phyloP scores from a whole-genome alignment of 2,113 vertebrate genomes.

The Delphinapterus leucas region DNA sequence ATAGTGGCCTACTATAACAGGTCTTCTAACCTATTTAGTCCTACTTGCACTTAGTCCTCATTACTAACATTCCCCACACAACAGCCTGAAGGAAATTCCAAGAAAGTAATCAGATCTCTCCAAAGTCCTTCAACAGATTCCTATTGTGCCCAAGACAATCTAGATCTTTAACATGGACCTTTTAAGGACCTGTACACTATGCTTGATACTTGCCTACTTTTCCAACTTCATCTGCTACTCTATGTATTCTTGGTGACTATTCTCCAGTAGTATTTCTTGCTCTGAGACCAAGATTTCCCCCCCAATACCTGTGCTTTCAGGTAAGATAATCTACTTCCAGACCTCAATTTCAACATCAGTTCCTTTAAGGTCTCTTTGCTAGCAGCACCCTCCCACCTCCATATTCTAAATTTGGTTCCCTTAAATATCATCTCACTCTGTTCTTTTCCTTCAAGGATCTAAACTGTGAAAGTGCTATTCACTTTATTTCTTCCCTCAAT shows the following conservation, averaged over 20 bases:
- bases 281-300: not conserved
- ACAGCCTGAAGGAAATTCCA: not conserved
- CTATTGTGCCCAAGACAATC: not conserved
- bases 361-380: not conserved
- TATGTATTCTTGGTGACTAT: not conserved
- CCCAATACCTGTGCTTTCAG: not conserved
- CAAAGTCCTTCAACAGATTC: not conserved
- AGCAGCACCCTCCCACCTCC: not conserved
- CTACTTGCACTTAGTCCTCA: not conserved
- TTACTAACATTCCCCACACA: not conserved
- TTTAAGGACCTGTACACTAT: not conserved
- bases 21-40: not conserved
- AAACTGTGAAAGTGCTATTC: not conserved
- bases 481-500: not conserved
- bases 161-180: not conserved
- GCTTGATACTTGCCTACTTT: not conserved
- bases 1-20: not conserved
- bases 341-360: not conserved
- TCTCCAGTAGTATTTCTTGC: not conserved
- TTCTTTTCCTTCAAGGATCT: not conserved
- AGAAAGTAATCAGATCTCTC: not conserved
- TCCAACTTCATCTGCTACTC: not conserved
- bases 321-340: not conserved
- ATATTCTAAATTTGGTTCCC: not conserved
- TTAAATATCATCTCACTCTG: not conserved